Base-by-base conservation (phyloP, 2,888 invertebrate species). In the Ametastegia equiseti region DNA sequence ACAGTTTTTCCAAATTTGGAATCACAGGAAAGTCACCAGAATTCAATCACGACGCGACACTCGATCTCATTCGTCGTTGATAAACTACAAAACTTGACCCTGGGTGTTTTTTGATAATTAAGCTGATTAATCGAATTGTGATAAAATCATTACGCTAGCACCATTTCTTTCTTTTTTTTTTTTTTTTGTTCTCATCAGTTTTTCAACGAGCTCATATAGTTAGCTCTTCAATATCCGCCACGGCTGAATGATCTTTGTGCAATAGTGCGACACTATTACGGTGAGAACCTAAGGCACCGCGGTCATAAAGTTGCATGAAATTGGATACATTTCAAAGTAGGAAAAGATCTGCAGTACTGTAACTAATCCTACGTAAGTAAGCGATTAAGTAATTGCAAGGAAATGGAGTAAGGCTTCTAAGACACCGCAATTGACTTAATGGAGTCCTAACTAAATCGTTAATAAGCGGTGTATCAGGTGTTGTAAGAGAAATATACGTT, bases 381-480 rank as follows among this genome's bases (percentile, higher is more conserved):
- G n/a, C 13, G 39, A 39, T 2, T 36, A 9, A 13, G 57, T 30
- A 13, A 60, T 27, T 60, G 27, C 4, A 60, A 30, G 13, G 30
- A 23, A 13, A 30, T n/a, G 2, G 39, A 36, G 39, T 65, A 23
- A 63, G 33, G 33, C 63, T 36, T 65, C 63, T 36, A 36, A 65
- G 19, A n/a, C 65, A 19, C 65, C 63, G 63, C 39, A 60, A 60
- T 60, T 60, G 27, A 60, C 9, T 54, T 23, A 60, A 60, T 30
- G 13, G 30, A 27, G 7, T 19, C 50, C n/a, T n/a, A n/a, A n/a
- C n/a, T 50, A 19, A 50, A 50, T 6, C 6, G 50, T 27, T 27
- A 27, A 6, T 11, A 7, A 27, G 1, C 42, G 42, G 42, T 9
- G 42, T 42, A 42, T 42, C 42, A 57, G 30, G 60, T 30, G 60